Conservation (phyloP, 1,140 invertebrate species). For the Aphelenchoides avenae region DNA sequence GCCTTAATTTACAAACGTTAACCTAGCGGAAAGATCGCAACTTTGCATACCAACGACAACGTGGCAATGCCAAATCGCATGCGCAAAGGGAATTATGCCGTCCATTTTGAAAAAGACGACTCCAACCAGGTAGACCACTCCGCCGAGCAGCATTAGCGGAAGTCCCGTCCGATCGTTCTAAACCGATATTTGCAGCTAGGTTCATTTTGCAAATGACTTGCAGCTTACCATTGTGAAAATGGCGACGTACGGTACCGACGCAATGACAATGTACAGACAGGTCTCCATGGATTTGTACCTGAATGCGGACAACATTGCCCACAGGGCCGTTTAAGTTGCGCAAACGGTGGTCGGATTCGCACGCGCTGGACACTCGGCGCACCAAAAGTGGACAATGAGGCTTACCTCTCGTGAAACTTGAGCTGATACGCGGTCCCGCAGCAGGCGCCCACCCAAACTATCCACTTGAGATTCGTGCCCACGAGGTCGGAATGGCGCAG, state of each 20-base stretch:
- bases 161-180: slow-evolving; percentile 32
- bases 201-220: not conserved
- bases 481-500: slow-evolving; percentile 58
- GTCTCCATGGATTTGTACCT: slow-evolving; percentile 84
- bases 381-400: too few species aligned
- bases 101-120: slow-evolving; percentile 90
- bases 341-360: too few species aligned
- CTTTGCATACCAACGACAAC: slow-evolving; percentile 73
- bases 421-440: slow-evolving; percentile 83
- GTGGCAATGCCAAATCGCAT: slow-evolving; percentile 93
- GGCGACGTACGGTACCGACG: slow-evolving; percentile 72
- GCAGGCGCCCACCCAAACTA: slow-evolving; percentile 77
- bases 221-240: slow-evolving; percentile 62
- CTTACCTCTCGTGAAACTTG: slow-evolving; percentile 77
- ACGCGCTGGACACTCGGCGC: too few species aligned
- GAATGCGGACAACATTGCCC: slow-evolving; percentile 23
- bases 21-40: too few species aligned
- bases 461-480: slow-evolving; percentile 71
- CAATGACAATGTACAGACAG: slow-evolving; percentile 80
- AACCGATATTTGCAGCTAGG: slow-evolving; percentile 2
- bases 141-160: slow-evolving; percentile 64
- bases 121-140: slow-evolving; percentile 76
- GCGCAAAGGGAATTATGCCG: slow-evolving; percentile 84
- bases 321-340: not conserved
- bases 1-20: too few species aligned